phyloP scores from a whole-genome alignment of 2,113 vertebrate species.

The Mesocricetus auratus region DNA sequence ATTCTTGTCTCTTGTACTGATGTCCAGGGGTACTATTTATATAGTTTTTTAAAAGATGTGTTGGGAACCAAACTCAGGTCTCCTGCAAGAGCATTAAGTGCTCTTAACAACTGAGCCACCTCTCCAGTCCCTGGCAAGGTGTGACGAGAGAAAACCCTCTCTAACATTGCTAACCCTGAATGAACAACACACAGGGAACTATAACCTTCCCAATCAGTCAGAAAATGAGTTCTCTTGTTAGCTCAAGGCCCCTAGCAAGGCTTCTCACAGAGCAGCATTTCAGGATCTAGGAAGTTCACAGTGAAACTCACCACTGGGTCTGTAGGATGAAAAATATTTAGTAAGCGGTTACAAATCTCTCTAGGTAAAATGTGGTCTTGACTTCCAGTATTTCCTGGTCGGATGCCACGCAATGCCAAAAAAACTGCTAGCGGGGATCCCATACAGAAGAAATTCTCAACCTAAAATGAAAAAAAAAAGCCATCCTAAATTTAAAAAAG shows the following conservation, averaged over 20 bases:
- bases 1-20: background rate
- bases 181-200: conserved; percentile 46
- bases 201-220: conserved; percentile 44
- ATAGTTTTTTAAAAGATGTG: background rate
- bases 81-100: background rate
- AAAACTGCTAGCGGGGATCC: conserved; percentile 98
- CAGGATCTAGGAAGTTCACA: conserved; percentile 23
- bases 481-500: conserved; percentile 36
- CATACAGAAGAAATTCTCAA: conserved; percentile 99
- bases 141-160: background rate
- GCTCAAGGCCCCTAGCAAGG: conserved; percentile 7
- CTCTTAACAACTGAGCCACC: no score
- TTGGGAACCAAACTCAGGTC: background rate
- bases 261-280: conserved; percentile 18
- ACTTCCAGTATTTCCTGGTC: conserved; percentile 93
- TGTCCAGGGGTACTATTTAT: conserved; percentile 5
- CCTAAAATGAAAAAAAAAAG: conserved; percentile 88
- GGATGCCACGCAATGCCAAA: conserved; percentile 96
- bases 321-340: conserved; percentile 98
- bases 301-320: conserved; percentile 97
- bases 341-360: conserved; percentile 93
- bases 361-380: conserved; percentile 98
- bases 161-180: background rate
- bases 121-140: background rate
- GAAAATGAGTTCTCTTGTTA: background rate